Conservation (phyloP, 2,113 vertebrate genomes). For the Rhinopomastus cyanomelas region DNA sequence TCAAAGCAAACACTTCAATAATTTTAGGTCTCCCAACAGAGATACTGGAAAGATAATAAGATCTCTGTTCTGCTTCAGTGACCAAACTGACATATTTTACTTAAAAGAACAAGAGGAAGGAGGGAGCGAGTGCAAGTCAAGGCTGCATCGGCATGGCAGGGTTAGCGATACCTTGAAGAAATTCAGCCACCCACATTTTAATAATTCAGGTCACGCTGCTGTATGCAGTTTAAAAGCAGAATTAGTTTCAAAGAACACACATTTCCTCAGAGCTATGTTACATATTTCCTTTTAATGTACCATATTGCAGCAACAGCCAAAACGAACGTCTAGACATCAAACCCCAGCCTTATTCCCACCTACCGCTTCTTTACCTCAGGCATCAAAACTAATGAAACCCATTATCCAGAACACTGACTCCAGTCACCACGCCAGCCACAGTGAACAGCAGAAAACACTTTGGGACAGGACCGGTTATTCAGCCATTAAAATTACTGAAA, state of each 20-base stretch:
- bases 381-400: constrained; percentile 79
- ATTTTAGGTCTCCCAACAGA: constrained; percentile 73
- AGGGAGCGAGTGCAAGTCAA: constrained; percentile 18
- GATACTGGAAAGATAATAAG: constrained; percentile 65
- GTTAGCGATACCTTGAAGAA: constrained; percentile 65
- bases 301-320: constrained; percentile 77
- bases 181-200: constrained; percentile 68
- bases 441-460: constrained; percentile 49
- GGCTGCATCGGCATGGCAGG: background rate
- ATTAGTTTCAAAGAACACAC: constrained; percentile 78
- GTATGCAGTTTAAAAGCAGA: constrained; percentile 75
- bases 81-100: constrained; percentile 68
- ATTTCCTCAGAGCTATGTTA: constrained; percentile 78
- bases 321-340: constrained; percentile 79
- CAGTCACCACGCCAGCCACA: constrained; percentile 60
- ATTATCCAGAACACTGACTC: constrained; percentile 75
- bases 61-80: constrained; percentile 63
- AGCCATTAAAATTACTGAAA: constrained; percentile 72
- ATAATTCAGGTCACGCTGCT: constrained; percentile 73
- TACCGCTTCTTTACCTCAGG: constrained; percentile 77
- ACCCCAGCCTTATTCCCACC: constrained; percentile 74
- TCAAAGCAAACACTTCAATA: constrained; percentile 74
- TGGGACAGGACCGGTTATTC: constrained; percentile 59
- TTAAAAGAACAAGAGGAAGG: constrained; percentile 52
- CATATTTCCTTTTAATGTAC: constrained; percentile 78